Percentiles rank a stretch among this genome's conserved stretches.
These are phyloP conservation scores for Castor canadensis DNA, from an alignment of 2,113 vertebrate species.

Conservation along the genomic window DNA sequence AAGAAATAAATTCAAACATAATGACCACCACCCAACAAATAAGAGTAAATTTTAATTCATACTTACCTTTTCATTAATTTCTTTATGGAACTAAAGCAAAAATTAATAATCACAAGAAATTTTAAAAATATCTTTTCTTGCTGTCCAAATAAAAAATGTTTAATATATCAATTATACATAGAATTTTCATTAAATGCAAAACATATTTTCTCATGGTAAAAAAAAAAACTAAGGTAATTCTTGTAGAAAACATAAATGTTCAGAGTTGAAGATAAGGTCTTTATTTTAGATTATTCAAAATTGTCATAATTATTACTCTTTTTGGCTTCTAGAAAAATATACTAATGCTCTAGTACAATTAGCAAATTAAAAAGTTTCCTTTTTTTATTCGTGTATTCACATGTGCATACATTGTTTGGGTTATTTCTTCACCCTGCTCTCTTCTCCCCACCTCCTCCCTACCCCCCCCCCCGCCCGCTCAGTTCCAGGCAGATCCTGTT, in stretches of 20 bases:
- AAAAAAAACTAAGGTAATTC: not conserved
- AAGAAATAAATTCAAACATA: not conserved
- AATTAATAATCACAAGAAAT: not conserved
- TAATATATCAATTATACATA: not conserved
- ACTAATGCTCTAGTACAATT: not conserved
- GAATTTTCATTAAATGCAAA: not conserved
- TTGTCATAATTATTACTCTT: not conserved
- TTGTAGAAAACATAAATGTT: not conserved
- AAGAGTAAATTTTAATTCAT: not conserved
- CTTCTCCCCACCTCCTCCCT: no score
- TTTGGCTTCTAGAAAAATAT: not conserved
- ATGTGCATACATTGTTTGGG: no score
- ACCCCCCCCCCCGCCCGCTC: no score
- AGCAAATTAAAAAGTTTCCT: not conserved
- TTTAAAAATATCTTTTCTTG: not conserved
- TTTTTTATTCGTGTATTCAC: no score
- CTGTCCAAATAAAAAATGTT: not conserved
- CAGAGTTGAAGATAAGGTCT: not conserved
- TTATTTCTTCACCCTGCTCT: no score
- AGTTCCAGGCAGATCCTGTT: no score
- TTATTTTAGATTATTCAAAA: not conserved
- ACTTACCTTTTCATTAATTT: not conserved
- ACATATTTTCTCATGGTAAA: not conserved
- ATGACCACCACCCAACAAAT: not conserved
- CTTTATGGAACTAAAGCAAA: not conserved